phyloP scores from a whole-genome alignment of 2,888 invertebrate genomes.

The Drosophila ezoana region DNA sequence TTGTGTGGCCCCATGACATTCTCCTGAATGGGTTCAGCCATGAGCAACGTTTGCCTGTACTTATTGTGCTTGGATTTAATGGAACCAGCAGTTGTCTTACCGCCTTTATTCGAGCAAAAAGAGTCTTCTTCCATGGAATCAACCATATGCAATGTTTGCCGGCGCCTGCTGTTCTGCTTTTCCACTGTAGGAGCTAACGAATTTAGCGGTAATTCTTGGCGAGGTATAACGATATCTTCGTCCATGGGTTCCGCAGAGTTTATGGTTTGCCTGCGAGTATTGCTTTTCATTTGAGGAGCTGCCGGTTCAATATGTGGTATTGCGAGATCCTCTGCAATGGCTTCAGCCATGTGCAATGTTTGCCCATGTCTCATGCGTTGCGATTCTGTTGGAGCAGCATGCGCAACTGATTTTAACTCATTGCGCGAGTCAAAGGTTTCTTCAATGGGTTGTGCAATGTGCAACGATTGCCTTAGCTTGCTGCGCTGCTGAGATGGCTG shows the following conservation, averaged over 20 bases:
- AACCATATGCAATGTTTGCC: slow-evolving; percentile 5
- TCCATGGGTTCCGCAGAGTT: slow-evolving; percentile 6
- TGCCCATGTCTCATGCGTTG: background rate
- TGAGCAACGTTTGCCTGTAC: slow-evolving; percentile 14
- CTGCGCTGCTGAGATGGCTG: background rate
- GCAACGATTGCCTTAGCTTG: slow-evolving; percentile 19
- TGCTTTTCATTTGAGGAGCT: background rate
- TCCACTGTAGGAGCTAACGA: background rate
- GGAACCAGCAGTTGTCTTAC: background rate
- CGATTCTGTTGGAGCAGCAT: background rate
- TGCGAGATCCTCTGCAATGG: slow-evolving; percentile 6
- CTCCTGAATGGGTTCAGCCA: slow-evolving; percentile 12
- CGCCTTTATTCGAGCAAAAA: background rate
- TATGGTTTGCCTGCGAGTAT: background rate
- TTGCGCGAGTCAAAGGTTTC: slow-evolving; percentile 6
- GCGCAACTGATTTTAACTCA: background rate
- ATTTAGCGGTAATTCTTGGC: background rate
- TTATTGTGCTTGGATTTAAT: background rate
- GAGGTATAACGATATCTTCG: background rate
- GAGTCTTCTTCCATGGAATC: slow-evolving; percentile 12
- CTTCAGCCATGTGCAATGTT: slow-evolving; percentile 11
- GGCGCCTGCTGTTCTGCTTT: background rate
- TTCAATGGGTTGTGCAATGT: slow-evolving; percentile 30
- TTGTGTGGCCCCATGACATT: background rate
- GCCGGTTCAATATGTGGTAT: background rate